A percentile compares a stretch with the other conserved stretches of the same genome.
Conservation (phyloP, 2,888 invertebrate genomes). For the Pardosa pseudoannulata region DNA sequence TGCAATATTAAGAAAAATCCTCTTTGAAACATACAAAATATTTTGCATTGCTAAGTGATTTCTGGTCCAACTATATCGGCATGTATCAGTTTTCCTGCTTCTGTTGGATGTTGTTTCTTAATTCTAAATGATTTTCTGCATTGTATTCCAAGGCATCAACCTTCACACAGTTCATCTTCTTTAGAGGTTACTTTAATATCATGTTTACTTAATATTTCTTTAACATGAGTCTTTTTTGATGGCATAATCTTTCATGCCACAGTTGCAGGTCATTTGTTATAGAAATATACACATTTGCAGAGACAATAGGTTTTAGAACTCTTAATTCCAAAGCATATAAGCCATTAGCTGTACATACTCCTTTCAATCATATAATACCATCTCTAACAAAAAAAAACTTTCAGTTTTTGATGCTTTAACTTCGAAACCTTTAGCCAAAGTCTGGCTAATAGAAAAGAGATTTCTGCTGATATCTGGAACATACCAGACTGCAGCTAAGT, state of each 20-base stretch:
- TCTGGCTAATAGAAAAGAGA: conserved; percentile 29
- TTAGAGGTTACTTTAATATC: background rate
- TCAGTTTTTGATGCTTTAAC: background rate
- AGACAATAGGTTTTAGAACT: background rate
- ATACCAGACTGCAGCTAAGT: conserved; percentile 15
- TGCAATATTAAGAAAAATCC: conserved; percentile 18
- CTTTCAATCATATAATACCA: background rate
- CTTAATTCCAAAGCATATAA: conserved; percentile 23
- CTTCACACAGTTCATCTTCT: conserved; percentile 4
- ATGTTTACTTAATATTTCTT: background rate
- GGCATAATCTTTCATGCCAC: conserved; percentile 35
- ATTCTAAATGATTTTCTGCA: background rate
- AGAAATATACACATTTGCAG: conserved; percentile 13
- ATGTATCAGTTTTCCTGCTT: conserved; percentile 20
- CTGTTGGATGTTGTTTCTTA: background rate
- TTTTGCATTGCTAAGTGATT: conserved; percentile 24
- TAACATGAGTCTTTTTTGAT: conserved; percentile 17
- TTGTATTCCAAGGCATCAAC: conserved; percentile 25
- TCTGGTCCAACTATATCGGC: conserved; percentile 35
- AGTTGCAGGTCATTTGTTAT: background rate
- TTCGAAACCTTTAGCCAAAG: background rate
- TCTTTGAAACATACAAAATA: conserved; percentile 52
- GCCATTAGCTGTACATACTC: background rate
- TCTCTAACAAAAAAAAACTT: conserved; percentile 24
- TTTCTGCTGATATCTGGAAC: conserved; percentile 25